Percentiles rank a stretch among this genome's conserved stretches.
Conservation (phyloP, 2,113 vertebrate genomes). For the Clarias magur region DNA sequence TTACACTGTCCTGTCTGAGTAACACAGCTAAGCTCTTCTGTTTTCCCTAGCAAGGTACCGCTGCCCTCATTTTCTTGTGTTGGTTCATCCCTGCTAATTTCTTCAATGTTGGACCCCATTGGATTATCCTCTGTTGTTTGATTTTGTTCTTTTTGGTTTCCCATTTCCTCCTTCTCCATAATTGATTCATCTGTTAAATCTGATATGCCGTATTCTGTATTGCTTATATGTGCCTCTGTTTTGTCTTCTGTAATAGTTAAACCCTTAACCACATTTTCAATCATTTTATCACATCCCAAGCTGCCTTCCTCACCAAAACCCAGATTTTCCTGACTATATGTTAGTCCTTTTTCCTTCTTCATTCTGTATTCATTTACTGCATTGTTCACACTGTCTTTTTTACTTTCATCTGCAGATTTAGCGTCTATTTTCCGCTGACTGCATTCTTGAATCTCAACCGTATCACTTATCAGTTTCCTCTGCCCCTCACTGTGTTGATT, state of each 20-base stretch:
- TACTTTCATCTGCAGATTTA: neutral
- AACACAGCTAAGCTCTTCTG: neutral
- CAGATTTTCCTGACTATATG: slow-evolving; percentile 28
- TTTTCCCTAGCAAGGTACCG: neutral
- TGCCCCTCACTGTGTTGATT: neutral
- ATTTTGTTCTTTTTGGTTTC: neutral
- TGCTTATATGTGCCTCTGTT: neutral
- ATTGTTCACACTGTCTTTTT: slow-evolving; percentile 8
- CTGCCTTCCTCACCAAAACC: slow-evolving; percentile 51
- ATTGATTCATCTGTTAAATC: neutral
- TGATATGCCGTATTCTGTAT: neutral
- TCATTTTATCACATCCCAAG: slow-evolving; percentile 61
- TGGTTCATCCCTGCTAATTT: neutral
- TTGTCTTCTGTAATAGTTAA: slow-evolving; percentile 61
- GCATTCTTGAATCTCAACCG: neutral
- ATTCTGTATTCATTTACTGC: neutral
- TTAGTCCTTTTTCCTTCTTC: neutral
- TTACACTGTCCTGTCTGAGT: slow-evolving; percentile 10
- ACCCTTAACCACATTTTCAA: slow-evolving; percentile 64
- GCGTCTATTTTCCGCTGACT: neutral
- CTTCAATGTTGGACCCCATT: slow-evolving; percentile 1
- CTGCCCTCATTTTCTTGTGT: neutral
- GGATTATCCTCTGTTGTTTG: neutral
- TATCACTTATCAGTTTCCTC: neutral
- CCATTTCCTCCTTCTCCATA: slow-evolving; percentile 17